Evolutionary conservation across 2,888 invertebrate genomes (phyloP).

Genomic region (Leptopterna dolabrata): DNA sequence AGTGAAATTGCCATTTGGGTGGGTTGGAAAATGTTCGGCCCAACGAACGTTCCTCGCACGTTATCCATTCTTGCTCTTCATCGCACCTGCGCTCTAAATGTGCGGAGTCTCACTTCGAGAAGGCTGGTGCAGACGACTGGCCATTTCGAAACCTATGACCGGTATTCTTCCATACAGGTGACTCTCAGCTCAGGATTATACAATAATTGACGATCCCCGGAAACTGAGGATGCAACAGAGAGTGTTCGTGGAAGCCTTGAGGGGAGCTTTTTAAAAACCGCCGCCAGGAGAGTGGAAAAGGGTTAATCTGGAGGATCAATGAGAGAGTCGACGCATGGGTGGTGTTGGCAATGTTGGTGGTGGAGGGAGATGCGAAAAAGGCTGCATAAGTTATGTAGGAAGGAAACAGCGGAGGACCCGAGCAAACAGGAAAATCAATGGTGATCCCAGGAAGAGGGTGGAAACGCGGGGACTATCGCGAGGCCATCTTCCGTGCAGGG

Average conservation of each 20-base stretch:
- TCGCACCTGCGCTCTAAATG: no score
- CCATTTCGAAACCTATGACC: no score
- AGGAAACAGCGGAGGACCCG: slow-evolving; percentile 4
- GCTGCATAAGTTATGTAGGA: slow-evolving; percentile 7
- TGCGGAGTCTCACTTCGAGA: no score
- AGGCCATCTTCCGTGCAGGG: not conserved
- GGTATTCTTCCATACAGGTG: no score
- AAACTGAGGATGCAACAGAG: not conserved
- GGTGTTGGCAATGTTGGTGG: no score
- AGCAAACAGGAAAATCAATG: slow-evolving; percentile 7
- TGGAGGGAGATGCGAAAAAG: slow-evolving; percentile 4
- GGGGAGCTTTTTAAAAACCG: not conserved
- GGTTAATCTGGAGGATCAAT: slow-evolving; percentile 7
- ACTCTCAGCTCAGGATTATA: no score
- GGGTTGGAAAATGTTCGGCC: no score
- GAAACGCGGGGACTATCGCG: not conserved
- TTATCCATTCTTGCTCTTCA: no score
- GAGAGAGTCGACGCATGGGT: not conserved
- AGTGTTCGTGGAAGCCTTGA: not conserved
- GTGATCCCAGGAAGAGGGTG: not conserved
- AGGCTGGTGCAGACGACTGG: no score
- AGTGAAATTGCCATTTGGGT: no score
- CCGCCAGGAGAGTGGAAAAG: not conserved
- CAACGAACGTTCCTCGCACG: no score
- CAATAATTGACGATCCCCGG: no score